phyloP scores from a whole-genome alignment of 2,888 invertebrate species.

The Tipula unca region DNA sequence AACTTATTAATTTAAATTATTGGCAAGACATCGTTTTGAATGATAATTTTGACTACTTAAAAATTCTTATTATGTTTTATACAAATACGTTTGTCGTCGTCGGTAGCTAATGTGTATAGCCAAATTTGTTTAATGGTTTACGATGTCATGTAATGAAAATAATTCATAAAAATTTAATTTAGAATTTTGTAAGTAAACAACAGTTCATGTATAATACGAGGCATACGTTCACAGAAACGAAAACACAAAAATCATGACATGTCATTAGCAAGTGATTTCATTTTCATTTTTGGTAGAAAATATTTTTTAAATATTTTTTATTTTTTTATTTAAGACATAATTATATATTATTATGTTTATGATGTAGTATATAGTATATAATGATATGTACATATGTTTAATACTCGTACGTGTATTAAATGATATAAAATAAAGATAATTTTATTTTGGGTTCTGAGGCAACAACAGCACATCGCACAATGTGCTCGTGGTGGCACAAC shows the following conservation, averaged over 20 bases:
- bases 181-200: not conserved
- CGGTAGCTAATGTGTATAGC: not conserved
- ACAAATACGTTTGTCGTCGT: not conserved
- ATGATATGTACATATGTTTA: not conserved
- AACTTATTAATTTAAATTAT: not conserved
- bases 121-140: not conserved
- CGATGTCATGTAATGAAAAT: not conserved
- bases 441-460: not conserved
- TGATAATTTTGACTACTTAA: not conserved
- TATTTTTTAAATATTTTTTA: not conserved
- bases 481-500: not conserved
- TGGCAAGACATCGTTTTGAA: not conserved
- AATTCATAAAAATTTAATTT: not conserved
- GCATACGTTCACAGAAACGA: no score
- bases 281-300: not conserved
- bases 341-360: not conserved
- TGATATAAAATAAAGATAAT: not conserved
- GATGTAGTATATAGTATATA: not conserved
- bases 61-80: not conserved
- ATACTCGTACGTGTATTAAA: not conserved
- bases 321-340: not conserved
- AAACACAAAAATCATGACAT: not conserved
- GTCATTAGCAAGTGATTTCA: not conserved
- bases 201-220: no score
- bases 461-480: not conserved